Percentiles rank a stretch among this genome's conserved stretches.
phyloP scores from a whole-genome alignment of 2,888 invertebrate species.

The Trachelus stipa region DNA sequence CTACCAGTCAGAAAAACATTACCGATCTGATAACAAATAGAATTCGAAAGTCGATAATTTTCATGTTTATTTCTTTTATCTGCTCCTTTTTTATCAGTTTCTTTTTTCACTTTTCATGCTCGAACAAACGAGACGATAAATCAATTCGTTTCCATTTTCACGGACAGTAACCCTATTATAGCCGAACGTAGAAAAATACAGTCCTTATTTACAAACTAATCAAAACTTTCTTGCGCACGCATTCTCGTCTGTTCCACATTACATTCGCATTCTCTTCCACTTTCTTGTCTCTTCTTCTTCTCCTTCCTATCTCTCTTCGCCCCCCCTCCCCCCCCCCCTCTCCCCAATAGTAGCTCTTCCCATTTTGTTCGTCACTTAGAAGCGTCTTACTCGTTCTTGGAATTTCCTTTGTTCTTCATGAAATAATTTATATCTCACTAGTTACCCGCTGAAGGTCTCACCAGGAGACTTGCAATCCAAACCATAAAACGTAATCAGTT shows the following conservation, averaged over 20 bases:
- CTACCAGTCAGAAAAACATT: background rate
- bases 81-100: background rate
- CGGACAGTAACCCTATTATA: background rate
- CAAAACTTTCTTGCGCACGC: background rate
- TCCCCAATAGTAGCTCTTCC: background rate
- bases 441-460: background rate
- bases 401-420: background rate
- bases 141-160: background rate
- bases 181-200: constrained; percentile 55
- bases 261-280: too few species aligned
- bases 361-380: background rate
- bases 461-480: background rate
- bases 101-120: background rate
- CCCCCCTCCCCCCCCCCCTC: too few species aligned
- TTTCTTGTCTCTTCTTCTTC: background rate
- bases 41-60: background rate
- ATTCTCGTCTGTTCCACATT: background rate
- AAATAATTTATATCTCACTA: background rate
- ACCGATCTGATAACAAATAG: background rate
- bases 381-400: background rate
- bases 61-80: background rate
- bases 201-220: constrained; percentile 52
- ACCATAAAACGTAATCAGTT: background rate
- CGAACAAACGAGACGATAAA: background rate
- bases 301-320: background rate